Percentiles rank a stretch among this genome's conserved stretches.
Evolutionary conservation across 2,797 vertebrate genomes (phyloP).

Genomic region (Sebastes melanostomus): DNA sequence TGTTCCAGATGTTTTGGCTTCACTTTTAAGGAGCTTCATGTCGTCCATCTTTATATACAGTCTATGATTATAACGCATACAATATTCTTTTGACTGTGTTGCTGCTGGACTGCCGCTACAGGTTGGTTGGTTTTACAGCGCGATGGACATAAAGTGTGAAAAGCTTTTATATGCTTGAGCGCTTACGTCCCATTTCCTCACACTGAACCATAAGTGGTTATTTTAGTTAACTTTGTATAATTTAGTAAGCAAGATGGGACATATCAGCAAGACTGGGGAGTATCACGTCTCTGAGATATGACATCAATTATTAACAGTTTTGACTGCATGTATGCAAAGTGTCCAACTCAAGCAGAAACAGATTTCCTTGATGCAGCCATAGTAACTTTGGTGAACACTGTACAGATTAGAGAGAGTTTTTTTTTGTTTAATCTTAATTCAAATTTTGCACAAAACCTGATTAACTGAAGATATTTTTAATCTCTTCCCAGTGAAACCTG

Average conservation of each 20-base stretch:
- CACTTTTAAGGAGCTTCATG: too few relatives aligned
- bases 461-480: conserved; percentile 16
- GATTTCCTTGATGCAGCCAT: conserved; percentile 31
- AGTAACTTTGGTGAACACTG: background rate
- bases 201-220: conserved; percentile 25
- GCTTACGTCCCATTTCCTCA: conserved; percentile 17
- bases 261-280: conserved; percentile 9
- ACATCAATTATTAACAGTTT: conserved; percentile 62
- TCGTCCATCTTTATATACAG: too few relatives aligned
- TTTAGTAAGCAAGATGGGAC: conserved; percentile 33
- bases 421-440: conserved; percentile 2
- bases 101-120: background rate
- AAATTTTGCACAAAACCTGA: conserved; percentile 16
- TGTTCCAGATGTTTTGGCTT: too few relatives aligned
- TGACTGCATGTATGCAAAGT: conserved; percentile 44
- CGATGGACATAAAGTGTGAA: conserved; percentile 3
- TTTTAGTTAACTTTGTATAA: conserved; percentile 53
- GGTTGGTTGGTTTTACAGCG: conserved; percentile 6
- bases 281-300: conserved; percentile 34
- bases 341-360: conserved; percentile 41
- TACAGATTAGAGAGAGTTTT: conserved; percentile 5
- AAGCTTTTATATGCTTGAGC: conserved; percentile 23
- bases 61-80: too few relatives aligned
- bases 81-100: background rate
- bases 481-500: conserved; percentile 11